These are phyloP conservation scores for Lynx canadensis DNA, from an alignment of 2,113 vertebrate species.

Conservation along the genomic window DNA sequence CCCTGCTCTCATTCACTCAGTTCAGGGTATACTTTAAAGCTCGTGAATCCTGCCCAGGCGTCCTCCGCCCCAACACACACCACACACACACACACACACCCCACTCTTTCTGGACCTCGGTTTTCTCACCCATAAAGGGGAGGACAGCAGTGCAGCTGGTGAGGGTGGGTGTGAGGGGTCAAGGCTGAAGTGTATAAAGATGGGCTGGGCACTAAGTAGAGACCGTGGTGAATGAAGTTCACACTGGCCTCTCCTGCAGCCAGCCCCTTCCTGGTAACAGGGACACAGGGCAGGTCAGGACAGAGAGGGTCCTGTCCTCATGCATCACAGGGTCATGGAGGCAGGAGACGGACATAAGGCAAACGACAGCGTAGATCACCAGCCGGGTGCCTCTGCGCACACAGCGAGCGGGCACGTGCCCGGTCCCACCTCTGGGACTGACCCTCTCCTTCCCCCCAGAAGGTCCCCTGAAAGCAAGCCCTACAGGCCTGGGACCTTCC, in stretches of 20 bases:
- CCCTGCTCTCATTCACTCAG: background rate
- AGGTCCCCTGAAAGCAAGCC: too few relatives aligned
- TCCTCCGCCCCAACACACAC: fast-evolving
- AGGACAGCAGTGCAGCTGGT: background rate
- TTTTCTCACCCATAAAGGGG: background rate
- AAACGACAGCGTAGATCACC: background rate
- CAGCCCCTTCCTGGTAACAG: fast-evolving
- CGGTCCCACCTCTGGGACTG: background rate
- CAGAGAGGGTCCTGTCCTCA: background rate
- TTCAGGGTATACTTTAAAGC: background rate
- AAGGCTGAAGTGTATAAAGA: fast-evolving
- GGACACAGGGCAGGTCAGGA: background rate
- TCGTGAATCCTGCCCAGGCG: background rate
- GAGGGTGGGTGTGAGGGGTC: background rate
- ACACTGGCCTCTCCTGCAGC: background rate
- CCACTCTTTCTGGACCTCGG: background rate
- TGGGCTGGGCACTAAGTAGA: fast-evolving
- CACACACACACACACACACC: background rate
- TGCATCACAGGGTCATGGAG: background rate
- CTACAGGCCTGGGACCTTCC: background rate
- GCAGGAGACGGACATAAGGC: fast-evolving
- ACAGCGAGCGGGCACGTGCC: background rate
- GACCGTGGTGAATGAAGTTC: background rate
- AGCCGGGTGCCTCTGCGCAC: background rate
- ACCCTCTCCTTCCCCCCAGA: background rate